These are phyloP conservation scores for Bombus polaris DNA, from an alignment of 1,140 invertebrate genomes.

Conservation along the genomic window DNA sequence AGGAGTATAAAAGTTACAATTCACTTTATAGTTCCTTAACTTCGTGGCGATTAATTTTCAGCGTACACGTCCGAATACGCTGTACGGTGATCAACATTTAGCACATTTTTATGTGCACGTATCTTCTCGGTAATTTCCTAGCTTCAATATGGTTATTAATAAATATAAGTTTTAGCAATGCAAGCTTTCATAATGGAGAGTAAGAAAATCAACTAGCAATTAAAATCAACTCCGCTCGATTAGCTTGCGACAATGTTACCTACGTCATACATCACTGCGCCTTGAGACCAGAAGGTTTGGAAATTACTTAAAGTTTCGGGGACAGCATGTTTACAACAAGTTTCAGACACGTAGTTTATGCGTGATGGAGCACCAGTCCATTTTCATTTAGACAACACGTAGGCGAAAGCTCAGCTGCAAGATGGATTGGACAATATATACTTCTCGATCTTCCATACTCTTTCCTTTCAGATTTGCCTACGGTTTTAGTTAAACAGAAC, in stretches of 20 bases:
- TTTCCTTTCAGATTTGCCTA: neutral
- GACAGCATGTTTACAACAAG: slow-evolving; percentile 5
- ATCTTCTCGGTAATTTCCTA: too few relatives aligned
- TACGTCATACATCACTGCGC: neutral
- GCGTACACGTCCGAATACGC: too few relatives aligned
- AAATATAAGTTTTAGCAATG: too few relatives aligned
- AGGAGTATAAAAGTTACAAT: too few relatives aligned
- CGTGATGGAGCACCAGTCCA: slow-evolving; percentile 20
- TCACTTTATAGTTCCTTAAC: too few relatives aligned
- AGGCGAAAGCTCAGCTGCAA: neutral
- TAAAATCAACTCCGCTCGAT: neutral
- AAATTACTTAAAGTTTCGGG: neutral
- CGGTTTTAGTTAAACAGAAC: too few relatives aligned
- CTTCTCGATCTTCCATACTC: neutral
- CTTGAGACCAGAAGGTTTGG: neutral
- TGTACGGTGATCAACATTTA: too few relatives aligned
- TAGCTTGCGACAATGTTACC: neutral
- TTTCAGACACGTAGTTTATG: slow-evolving; percentile 6
- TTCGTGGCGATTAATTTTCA: too few relatives aligned
- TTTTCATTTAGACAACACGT: slow-evolving; percentile 14
- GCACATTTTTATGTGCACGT: too few relatives aligned
- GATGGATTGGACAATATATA: slow-evolving; percentile 2
- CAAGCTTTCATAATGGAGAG: neutral
- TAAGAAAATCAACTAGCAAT: neutral
- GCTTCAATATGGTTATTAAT: too few relatives aligned